Conservation (phyloP, 2,113 vertebrate genomes). For the Butorides virescens region DNA sequence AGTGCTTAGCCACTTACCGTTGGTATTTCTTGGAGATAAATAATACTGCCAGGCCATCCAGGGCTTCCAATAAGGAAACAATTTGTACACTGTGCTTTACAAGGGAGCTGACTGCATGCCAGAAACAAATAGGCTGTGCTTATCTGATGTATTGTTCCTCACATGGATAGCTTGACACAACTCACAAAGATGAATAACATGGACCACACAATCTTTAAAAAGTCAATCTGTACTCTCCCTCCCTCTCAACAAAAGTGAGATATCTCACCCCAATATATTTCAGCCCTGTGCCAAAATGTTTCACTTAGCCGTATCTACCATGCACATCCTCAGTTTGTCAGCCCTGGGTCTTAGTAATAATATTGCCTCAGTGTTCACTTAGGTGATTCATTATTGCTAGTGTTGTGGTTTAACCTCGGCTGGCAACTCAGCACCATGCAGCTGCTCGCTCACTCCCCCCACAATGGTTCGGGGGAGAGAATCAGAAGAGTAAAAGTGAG, state of each 20-base stretch:
- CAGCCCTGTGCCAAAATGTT: not conserved
- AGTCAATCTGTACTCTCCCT: not conserved
- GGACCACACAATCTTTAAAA: conserved; percentile 22
- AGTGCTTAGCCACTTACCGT: not conserved
- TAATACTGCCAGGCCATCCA: not conserved
- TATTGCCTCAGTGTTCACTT: not conserved
- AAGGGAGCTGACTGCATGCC: conserved; percentile 20
- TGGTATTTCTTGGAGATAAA: conserved; percentile 23
- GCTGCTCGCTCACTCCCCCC: too few relatives aligned
- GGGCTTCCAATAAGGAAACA: conserved; percentile 23
- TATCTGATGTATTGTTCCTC: conserved; percentile 40
- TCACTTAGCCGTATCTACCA: not conserved
- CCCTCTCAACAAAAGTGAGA: not conserved
- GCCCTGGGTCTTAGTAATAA: not conserved
- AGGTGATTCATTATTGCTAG: not conserved
- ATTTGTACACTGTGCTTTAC: not conserved
- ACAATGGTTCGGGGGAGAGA: too few relatives aligned
- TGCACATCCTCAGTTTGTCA: not conserved
- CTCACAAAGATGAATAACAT: not conserved
- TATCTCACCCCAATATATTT: not conserved
- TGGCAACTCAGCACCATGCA: too few relatives aligned
- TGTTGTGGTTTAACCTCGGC: too few relatives aligned
- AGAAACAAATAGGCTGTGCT: conserved; percentile 26
- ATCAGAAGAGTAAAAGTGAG: too few relatives aligned
- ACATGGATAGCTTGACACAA: conserved; percentile 10